These are phyloP conservation scores for Lampropteryx suffumata DNA, from an alignment of 2,888 invertebrate species.

Conservation along the genomic window DNA sequence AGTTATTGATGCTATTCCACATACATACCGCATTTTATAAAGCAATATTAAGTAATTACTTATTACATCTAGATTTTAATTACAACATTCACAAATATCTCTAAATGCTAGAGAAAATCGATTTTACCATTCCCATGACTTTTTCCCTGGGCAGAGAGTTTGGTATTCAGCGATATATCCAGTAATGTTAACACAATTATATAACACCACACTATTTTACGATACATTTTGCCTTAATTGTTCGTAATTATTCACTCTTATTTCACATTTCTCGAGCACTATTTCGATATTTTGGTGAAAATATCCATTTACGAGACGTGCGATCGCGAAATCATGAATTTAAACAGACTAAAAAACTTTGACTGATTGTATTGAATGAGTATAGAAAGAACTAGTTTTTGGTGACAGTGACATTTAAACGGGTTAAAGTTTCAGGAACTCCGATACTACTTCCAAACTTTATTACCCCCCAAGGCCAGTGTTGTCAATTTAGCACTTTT, in stretches of 20 bases:
- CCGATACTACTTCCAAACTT: too few species aligned
- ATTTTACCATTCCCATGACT: slow-evolving; percentile 90
- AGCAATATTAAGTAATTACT: not conserved
- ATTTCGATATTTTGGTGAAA: slow-evolving; percentile 49
- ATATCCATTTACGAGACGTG: slow-evolving; percentile 50
- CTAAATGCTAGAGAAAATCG: slow-evolving; percentile 47
- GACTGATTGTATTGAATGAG: not conserved
- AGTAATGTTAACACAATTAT: slow-evolving; percentile 86
- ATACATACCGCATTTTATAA: slow-evolving; percentile 24
- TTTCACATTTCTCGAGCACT: slow-evolving; percentile 67
- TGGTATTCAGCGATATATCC: slow-evolving; percentile 86
- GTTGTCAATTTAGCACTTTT: too few species aligned
- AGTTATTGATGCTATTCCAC: slow-evolving; percentile 42
- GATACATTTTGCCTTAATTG: slow-evolving; percentile 73
- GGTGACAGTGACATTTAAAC: too few species aligned
- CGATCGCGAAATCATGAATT: slow-evolving; percentile 44
- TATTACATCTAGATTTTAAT: not conserved
- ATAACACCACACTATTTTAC: slow-evolving; percentile 85
- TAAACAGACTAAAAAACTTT: slow-evolving; percentile 2
- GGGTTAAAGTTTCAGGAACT: too few species aligned
- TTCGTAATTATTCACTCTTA: slow-evolving; percentile 51
- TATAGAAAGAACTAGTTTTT: not conserved
- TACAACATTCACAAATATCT: not conserved
- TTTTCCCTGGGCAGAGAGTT: slow-evolving; percentile 88
- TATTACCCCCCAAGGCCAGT: too few species aligned